Conservation (phyloP, 92 coral and sea anemone genomes). For the Actinernus sp. region DNA sequence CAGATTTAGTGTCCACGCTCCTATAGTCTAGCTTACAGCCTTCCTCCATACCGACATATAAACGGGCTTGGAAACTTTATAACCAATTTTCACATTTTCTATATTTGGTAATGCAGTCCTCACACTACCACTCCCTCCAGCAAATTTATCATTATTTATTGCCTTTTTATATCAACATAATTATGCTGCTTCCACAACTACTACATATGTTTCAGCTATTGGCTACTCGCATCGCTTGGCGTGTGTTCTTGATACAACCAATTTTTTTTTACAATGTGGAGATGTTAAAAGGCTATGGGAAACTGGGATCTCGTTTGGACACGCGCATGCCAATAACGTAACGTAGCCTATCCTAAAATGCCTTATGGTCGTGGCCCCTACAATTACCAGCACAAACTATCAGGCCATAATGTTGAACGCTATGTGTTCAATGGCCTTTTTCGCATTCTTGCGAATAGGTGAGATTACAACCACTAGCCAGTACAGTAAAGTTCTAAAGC, state of each 20-base stretch:
- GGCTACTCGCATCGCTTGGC: not conserved
- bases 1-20: not conserved
- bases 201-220: not conserved
- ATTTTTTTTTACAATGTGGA: conserved; percentile 21
- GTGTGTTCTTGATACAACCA: conserved; percentile 9
- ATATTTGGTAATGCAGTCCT: not conserved
- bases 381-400: no score
- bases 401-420: no score
- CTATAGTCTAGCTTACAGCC: not conserved
- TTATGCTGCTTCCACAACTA: not conserved
- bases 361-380: no score
- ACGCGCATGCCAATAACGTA: conserved; percentile 36
- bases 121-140: not conserved
- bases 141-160: not conserved
- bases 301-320: not conserved
- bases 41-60: not conserved
- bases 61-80: not conserved
- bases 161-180: not conserved
- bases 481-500: no score
- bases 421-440: no score
- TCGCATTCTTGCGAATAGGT: no score
- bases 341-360: no score
- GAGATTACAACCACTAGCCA: no score
- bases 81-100: not conserved
- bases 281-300: conserved; percentile 20